Evolutionary conservation across 2,888 invertebrate genomes (phyloP).

Genomic region (Daptonema setosum): DNA sequence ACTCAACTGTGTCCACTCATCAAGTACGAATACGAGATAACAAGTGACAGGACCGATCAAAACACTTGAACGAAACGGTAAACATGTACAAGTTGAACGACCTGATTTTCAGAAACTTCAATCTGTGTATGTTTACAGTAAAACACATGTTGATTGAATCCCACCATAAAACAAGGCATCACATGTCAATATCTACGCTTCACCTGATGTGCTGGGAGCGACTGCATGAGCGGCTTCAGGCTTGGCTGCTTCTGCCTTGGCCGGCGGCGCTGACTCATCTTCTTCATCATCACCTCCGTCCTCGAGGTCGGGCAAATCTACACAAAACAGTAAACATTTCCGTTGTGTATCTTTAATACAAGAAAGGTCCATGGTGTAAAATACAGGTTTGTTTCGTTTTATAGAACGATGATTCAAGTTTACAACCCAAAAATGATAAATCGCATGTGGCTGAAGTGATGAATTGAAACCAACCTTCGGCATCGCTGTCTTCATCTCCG

Average conservation of each 20-base stretch:
- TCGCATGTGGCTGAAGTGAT: no score
- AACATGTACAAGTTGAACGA: neutral
- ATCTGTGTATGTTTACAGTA: no score
- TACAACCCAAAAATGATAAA: no score
- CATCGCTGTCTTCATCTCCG: slow-evolving; percentile 4
- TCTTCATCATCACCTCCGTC: neutral
- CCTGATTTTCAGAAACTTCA: no score
- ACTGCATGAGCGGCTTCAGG: neutral
- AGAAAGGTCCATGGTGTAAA: neutral
- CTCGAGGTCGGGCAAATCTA: slow-evolving; percentile 6
- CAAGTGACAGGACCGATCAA: neutral
- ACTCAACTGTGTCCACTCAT: neutral
- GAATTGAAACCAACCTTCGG: neutral
- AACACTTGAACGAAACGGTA: neutral
- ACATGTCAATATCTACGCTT: no score
- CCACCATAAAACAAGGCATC: no score
- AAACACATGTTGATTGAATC: no score
- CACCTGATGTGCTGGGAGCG: no score
- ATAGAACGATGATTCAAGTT: no score
- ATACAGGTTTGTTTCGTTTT: no score
- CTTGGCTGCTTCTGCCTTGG: neutral
- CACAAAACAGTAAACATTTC: neutral
- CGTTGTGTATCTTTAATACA: neutral
- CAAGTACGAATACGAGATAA: neutral
- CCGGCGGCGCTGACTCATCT: neutral